Evolutionary conservation across 1,140 invertebrate species (phyloP).

Genomic region (Papilio polytes): DNA sequence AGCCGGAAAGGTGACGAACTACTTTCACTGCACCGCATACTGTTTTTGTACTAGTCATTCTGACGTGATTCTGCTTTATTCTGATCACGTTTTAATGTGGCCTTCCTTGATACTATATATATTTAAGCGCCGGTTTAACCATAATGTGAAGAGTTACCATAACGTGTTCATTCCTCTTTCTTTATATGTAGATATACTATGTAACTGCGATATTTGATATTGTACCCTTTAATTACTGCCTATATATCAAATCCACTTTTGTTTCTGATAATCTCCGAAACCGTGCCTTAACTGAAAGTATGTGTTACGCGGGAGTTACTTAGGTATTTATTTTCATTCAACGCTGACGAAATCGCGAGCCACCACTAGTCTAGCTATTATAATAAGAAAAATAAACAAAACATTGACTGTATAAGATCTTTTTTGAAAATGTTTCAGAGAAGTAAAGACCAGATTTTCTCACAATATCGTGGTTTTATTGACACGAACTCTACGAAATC

Average conservation of each 20-base stretch:
- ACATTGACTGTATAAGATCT: background rate
- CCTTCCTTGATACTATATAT: background rate
- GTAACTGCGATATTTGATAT: too few species aligned
- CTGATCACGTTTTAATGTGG: background rate
- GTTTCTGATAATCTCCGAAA: too few species aligned
- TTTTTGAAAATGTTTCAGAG: background rate
- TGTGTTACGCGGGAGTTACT: too few species aligned
- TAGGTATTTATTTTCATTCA: too few species aligned
- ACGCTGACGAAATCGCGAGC: too few species aligned
- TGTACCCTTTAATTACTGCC: too few species aligned
- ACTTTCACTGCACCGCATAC: conserved; percentile 11
- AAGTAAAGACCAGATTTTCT: background rate
- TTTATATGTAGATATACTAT: too few species aligned
- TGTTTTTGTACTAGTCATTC: background rate
- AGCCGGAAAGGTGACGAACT: conserved; percentile 7
- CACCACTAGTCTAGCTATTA: background rate
- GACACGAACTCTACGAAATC: background rate
- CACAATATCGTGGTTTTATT: background rate
- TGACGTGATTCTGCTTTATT: conserved; percentile 8
- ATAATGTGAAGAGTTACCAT: background rate
- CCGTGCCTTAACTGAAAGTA: too few species aligned
- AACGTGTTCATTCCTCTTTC: too few species aligned
- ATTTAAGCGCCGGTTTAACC: background rate
- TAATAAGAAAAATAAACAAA: background rate
- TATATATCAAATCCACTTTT: too few species aligned